Percentiles rank a stretch among this genome's conserved stretches.
Conservation (phyloP, 2,888 invertebrate species). For the Pristionchus japonicus region DNA sequence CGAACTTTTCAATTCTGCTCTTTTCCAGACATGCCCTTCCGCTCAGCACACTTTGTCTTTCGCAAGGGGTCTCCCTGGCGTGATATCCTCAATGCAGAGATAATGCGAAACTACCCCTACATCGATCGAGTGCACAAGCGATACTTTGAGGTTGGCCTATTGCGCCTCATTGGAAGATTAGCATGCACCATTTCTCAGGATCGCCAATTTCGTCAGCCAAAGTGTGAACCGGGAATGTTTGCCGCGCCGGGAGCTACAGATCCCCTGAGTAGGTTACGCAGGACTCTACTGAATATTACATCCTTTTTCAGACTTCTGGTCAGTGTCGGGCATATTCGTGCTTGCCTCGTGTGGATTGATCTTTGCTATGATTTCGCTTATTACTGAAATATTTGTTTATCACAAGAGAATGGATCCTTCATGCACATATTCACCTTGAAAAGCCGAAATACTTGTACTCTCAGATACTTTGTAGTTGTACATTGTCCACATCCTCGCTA, state of each 20-base stretch:
- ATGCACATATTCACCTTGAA: too few species aligned
- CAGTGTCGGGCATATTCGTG: constrained; percentile 19
- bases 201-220: background rate
- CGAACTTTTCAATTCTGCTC: background rate
- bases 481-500: too few species aligned
- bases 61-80: background rate
- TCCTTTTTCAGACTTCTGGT: constrained; percentile 33
- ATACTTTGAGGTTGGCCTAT: background rate
- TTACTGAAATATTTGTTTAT: background rate
- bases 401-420: too few species aligned
- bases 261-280: background rate
- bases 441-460: too few species aligned
- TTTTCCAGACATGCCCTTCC: background rate
- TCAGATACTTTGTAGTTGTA: too few species aligned
- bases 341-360: background rate
- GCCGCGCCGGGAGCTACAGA: background rate
- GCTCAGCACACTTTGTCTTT: background rate
- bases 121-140: background rate
- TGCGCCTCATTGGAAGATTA: background rate
- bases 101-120: background rate
- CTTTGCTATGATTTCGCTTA: background rate
- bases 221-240: background rate
- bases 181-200: background rate
- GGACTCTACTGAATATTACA: background rate
- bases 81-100: background rate